phyloP scores from a whole-genome alignment of 1,140 invertebrate genomes.

The Ooceraea biroi region DNA sequence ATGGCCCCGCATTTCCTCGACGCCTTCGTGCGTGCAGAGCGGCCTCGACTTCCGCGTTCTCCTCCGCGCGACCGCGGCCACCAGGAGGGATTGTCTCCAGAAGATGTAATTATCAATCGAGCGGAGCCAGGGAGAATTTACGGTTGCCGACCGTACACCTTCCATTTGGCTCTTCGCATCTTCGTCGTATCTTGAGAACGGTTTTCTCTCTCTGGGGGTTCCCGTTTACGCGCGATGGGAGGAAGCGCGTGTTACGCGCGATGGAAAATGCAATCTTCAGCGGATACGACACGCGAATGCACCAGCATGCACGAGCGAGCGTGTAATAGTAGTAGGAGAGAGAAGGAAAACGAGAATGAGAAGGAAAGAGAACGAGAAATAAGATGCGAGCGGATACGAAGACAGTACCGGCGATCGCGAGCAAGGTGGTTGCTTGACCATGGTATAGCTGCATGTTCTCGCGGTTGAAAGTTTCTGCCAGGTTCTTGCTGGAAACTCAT shows the following conservation, averaged over 20 bases:
- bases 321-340: not conserved
- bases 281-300: constrained; percentile 14
- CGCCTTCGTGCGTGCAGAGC: constrained; percentile 65
- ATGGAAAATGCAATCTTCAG: constrained; percentile 32
- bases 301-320: constrained; percentile 8
- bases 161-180: not conserved
- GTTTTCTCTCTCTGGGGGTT: not conserved
- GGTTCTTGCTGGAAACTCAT: not conserved
- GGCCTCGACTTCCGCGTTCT: constrained; percentile 68
- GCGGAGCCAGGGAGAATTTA: constrained; percentile 7
- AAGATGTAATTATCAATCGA: constrained; percentile 62
- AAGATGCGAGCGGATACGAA: not conserved
- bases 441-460: not conserved
- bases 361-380: not conserved
- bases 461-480: no score
- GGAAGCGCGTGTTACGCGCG: constrained; percentile 32
- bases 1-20: constrained; percentile 59
- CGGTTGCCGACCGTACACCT: not conserved
- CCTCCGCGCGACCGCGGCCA: constrained; percentile 21
- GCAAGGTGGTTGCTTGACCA: not conserved
- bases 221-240: constrained; percentile 6
- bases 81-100: constrained; percentile 40
- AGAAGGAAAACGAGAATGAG: no score
- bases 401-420: not conserved
- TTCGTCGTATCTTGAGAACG: not conserved